Conservation (phyloP, 2,888 invertebrate species). For the Xanthia icteritia region DNA sequence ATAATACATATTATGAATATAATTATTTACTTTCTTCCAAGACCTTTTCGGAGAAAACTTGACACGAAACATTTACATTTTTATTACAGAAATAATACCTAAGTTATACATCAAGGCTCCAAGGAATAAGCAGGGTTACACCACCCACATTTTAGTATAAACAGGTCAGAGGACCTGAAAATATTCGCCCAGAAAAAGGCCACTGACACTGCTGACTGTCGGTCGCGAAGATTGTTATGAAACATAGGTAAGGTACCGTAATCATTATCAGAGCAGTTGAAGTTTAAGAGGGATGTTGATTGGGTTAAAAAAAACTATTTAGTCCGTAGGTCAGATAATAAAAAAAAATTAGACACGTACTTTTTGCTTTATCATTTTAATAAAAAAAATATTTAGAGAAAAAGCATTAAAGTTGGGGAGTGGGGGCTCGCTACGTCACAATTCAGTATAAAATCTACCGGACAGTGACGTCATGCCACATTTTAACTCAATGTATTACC, state of each 20-base stretch:
- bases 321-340: too few relatives aligned
- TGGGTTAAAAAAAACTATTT: too few relatives aligned
- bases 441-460: too few relatives aligned
- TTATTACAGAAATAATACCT: neutral
- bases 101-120: constrained; percentile 2
- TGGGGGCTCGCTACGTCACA: too few relatives aligned
- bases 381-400: too few relatives aligned
- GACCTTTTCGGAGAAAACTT: constrained; percentile 9
- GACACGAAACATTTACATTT: constrained; percentile 34
- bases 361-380: too few relatives aligned
- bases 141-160: neutral
- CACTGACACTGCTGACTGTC: neutral
- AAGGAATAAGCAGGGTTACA: neutral
- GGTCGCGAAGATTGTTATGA: neutral
- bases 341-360: too few relatives aligned
- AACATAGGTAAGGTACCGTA: neutral
- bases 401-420: too few relatives aligned
- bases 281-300: neutral
- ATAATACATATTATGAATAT: constrained; percentile 39
- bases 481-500: too few relatives aligned
- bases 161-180: neutral
- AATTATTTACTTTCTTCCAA: constrained; percentile 30
- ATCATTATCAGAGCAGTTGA: neutral
- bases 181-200: too few relatives aligned
- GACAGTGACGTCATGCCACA: too few relatives aligned